Base-by-base conservation (phyloP, 2,113 vertebrate species). In the Lepus timidus region DNA sequence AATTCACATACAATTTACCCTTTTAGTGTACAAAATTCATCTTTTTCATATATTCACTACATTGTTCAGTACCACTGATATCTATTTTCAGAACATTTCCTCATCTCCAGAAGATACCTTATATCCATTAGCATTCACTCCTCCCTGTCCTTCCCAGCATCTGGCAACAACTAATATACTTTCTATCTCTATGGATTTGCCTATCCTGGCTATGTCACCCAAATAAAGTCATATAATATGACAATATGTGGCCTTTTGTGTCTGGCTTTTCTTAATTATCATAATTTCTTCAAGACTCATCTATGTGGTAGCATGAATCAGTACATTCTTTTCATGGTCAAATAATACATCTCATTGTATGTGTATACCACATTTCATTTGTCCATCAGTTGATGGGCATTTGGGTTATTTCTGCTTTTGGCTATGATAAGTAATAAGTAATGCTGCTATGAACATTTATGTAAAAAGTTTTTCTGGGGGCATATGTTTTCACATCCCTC, bases 381-480 rank as follows among this genome's bases (percentile, higher is more conserved):
- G 31, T 67, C 52, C 58, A 49, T 75, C 31, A 75, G 12, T 31
- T 68, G 71, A 89, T 93, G 61, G 67, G 86, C 39, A 87, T 81
- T 76, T 92, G 71, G n/a, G 90, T 80, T 91, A 51, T 94, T 96
- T 87, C 27, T 23, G 52, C 31, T 31, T 94, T 51, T 49, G 71
- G 67, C 64, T 91, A 65, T 92, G 83, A 75, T 89, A 90, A 85
- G 88, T 89, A 91, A 95, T 95, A 90, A 85, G 90, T 89, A 91
- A 95, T 95, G 88, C 94, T 96, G 92, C 94, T 96, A 83, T 85
- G 65, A 84, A 82, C 82, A 67, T 75, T 25, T 83, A 44, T 39
- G 19, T 89, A 39, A 75, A 86, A 36, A 4, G 31, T 91, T 95
- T 88, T 55, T 68, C 6, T 94, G 70, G 75, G 64, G 27, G 55